phyloP scores from a whole-genome alignment of 2,797 vertebrate species.

The Enteromius fasciolatus region DNA sequence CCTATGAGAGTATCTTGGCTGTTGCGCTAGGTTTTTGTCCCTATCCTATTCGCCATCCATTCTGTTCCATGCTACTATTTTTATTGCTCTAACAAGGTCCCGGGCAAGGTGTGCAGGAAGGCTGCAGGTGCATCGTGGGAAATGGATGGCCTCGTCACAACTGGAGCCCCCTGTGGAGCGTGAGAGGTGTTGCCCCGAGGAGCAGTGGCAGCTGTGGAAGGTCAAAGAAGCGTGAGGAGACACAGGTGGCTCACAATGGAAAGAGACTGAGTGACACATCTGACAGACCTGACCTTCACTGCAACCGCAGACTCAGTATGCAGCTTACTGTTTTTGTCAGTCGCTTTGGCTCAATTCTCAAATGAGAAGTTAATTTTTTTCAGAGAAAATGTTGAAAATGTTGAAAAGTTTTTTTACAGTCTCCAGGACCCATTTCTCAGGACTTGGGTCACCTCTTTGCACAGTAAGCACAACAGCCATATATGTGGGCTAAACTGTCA shows the following conservation, averaged over 20 bases:
- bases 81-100: constrained; percentile 58
- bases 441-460: background rate
- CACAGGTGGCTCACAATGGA: constrained; percentile 40
- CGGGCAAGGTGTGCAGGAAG: constrained; percentile 9
- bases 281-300: constrained; percentile 24
- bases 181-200: constrained; percentile 30
- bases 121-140: constrained; percentile 51
- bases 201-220: constrained; percentile 46
- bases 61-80: constrained; percentile 57
- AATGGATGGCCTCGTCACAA: constrained; percentile 42
- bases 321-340: background rate
- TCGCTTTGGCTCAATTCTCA: background rate
- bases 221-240: constrained; percentile 29
- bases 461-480: background rate
- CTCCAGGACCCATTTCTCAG: background rate
- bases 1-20: constrained; percentile 45
- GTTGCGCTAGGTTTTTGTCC: constrained; percentile 23
- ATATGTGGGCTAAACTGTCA: background rate
- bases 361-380: background rate
- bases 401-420: background rate
- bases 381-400: too few species aligned
- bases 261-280: background rate
- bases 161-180: constrained; percentile 14
- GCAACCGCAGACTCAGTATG: background rate
- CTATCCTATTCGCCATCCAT: constrained; percentile 33